Percentiles rank a stretch among this genome's conserved stretches.
These are phyloP conservation scores for Corbicula japonica DNA, from an alignment of 2,888 invertebrate species.

Conservation along the genomic window DNA sequence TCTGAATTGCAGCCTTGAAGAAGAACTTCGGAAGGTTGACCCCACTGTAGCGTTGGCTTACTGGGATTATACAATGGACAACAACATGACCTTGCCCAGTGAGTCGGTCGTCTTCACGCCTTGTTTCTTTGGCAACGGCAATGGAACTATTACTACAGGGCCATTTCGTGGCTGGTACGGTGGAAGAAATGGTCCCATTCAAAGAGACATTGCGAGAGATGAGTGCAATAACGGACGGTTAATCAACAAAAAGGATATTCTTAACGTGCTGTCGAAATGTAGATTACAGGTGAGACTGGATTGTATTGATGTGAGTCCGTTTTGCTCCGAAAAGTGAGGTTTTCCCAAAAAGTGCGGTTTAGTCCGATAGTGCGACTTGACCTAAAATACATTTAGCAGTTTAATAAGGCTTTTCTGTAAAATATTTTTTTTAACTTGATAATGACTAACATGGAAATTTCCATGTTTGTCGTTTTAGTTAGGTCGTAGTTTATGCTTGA, in stretches of 20 bases:
- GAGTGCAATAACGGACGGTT: slow-evolving; percentile 62
- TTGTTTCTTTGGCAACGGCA: slow-evolving; percentile 66
- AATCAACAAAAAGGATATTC: slow-evolving; percentile 55
- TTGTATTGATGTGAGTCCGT: too few species aligned
- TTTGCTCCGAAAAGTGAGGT: too few species aligned
- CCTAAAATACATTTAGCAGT: too few species aligned
- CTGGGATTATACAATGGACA: slow-evolving; percentile 74
- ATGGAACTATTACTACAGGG: slow-evolving; percentile 67
- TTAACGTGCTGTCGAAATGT: slow-evolving; percentile 54
- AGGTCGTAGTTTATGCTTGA: too few species aligned
- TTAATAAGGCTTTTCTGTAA: too few species aligned
- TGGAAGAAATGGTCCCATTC: slow-evolving; percentile 61
- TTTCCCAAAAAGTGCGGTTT: too few species aligned
- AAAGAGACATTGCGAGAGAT: slow-evolving; percentile 58
- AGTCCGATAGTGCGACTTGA: too few species aligned
- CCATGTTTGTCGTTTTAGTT: too few species aligned
- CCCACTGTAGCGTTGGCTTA: slow-evolving; percentile 70
- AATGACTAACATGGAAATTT: too few species aligned
- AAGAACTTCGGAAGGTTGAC: slow-evolving; percentile 69
- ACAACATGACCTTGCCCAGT: slow-evolving; percentile 58
- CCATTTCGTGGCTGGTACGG: slow-evolving; percentile 72
- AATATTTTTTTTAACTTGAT: too few species aligned
- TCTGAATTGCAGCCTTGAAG: slow-evolving; percentile 69
- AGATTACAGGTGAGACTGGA: slow-evolving; percentile 27
- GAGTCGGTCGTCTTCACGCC: slow-evolving; percentile 68